phyloP scores from a whole-genome alignment of 2,113 vertebrate species.

The Hystrix brachyura region DNA sequence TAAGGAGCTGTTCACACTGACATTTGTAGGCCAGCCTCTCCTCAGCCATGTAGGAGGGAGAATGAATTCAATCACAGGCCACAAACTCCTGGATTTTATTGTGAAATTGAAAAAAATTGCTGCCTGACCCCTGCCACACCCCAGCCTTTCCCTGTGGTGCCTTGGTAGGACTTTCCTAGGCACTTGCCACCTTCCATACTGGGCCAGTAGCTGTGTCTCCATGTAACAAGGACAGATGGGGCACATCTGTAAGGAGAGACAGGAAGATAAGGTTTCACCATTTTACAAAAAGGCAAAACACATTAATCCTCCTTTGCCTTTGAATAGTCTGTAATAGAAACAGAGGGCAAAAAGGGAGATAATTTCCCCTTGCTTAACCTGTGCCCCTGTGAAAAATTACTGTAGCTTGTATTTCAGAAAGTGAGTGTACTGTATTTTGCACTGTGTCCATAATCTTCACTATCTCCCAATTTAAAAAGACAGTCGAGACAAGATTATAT shows the following conservation, averaged over 20 bases:
- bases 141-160: background rate
- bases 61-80: background rate
- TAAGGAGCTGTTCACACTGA: background rate
- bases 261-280: conserved; percentile 59
- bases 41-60: background rate
- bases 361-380: conserved; percentile 69
- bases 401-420: conserved; percentile 71
- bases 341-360: background rate
- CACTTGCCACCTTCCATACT: background rate
- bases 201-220: background rate
- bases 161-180: background rate
- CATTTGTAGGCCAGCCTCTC: background rate
- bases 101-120: background rate
- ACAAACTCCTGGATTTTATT: background rate
- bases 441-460: background rate
- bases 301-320: conserved; percentile 63
- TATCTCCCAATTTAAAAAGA: background rate
- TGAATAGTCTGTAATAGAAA: conserved; percentile 53
- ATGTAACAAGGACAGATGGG: conserved; percentile 8
- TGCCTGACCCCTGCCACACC: accelerated
- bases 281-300: conserved; percentile 27
- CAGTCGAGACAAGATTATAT: background rate
- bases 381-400: conserved; percentile 70
- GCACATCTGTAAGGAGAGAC: conserved; percentile 48
- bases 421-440: conserved; percentile 40